A percentile compares a stretch with the other conserved stretches of the same genome.
phyloP scores from a whole-genome alignment of 2,113 vertebrate genomes.

The Melanostigma gelatinosum region DNA sequence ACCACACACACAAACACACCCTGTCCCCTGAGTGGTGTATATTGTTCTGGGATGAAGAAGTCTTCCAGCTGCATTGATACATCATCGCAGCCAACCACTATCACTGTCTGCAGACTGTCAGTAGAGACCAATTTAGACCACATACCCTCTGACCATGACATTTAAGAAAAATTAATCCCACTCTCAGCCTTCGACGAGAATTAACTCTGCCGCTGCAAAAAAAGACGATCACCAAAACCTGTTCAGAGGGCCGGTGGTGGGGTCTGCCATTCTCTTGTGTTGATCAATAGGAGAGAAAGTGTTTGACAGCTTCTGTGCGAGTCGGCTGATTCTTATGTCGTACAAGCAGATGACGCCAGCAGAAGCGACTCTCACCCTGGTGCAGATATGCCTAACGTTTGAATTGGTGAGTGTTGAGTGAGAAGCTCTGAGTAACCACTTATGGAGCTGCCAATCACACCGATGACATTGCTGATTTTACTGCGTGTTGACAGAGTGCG shows the following conservation, averaged over 20 bases:
- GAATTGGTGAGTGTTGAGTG: conserved; percentile 24
- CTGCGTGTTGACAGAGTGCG: conserved; percentile 15
- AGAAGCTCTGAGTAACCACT: conserved; percentile 41
- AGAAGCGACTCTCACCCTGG: conserved; percentile 7
- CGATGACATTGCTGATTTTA: conserved; percentile 5
- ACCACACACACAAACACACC: neutral
- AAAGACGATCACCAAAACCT: conserved; percentile 31
- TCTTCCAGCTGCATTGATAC: conserved; percentile 73
- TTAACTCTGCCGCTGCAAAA: conserved; percentile 36
- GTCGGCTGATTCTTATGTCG: conserved; percentile 19
- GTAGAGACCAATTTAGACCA: conserved; percentile 71
- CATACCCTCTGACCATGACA: conserved; percentile 72
- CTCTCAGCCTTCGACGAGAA: conserved; percentile 57
- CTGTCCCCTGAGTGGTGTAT: conserved; percentile 58
- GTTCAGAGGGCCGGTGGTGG: neutral
- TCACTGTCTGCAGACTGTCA: conserved; percentile 66
- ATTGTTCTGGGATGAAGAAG: conserved; percentile 72
- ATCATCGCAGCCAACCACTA: conserved; percentile 75
- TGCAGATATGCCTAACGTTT: conserved; percentile 23
- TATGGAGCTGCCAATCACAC: conserved; percentile 34
- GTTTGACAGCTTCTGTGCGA: conserved; percentile 42
- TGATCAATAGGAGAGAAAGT: conserved; percentile 41
- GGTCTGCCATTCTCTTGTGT: conserved; percentile 18
- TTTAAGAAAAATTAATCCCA: conserved; percentile 68
- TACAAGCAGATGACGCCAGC: conserved; percentile 3